A percentile compares a stretch with the other conserved stretches of the same genome.
phyloP scores from a whole-genome alignment of 2,113 vertebrate species.

The Ramphastos sulfuratus region DNA sequence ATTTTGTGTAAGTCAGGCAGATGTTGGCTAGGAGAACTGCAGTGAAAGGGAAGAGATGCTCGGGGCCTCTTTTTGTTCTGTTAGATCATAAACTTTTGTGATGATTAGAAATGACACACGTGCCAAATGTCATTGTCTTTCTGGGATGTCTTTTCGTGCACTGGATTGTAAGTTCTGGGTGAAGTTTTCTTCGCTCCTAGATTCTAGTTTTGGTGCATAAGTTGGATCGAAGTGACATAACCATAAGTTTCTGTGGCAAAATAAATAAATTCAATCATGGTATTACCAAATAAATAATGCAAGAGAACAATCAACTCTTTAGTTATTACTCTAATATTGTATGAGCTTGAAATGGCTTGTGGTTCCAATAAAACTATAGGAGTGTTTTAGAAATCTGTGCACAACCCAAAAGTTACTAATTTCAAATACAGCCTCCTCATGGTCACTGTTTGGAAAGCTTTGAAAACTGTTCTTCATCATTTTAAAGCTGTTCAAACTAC shows the following conservation, averaged over 20 bases:
- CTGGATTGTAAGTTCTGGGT: not conserved
- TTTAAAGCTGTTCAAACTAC: not conserved
- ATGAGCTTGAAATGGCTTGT: not conserved
- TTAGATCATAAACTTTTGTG: not conserved
- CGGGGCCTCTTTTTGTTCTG: rapidly evolving
- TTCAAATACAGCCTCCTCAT: not conserved
- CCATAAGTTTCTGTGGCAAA: not conserved
- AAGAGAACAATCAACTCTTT: no score
- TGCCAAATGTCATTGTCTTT: not conserved
- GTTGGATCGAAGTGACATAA: not conserved
- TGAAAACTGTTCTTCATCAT: not conserved
- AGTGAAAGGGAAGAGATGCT: not conserved
- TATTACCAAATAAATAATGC: not conserved
- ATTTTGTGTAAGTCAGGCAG: not conserved
- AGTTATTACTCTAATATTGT: not conserved
- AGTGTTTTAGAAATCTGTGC: not conserved
- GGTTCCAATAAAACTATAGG: not conserved
- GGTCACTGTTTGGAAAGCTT: not conserved
- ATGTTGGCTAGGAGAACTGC: not conserved
- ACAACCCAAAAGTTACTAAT: not conserved
- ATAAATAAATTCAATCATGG: no score
- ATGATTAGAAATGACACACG: not conserved
- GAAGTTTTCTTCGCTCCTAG: not conserved
- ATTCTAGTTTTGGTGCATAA: not conserved
- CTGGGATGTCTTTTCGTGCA: not conserved